A percentile compares a stretch with the other conserved stretches of the same genome.
phyloP scores from a whole-genome alignment of 2,888 invertebrate species.

The Hydropsyche betteni region DNA sequence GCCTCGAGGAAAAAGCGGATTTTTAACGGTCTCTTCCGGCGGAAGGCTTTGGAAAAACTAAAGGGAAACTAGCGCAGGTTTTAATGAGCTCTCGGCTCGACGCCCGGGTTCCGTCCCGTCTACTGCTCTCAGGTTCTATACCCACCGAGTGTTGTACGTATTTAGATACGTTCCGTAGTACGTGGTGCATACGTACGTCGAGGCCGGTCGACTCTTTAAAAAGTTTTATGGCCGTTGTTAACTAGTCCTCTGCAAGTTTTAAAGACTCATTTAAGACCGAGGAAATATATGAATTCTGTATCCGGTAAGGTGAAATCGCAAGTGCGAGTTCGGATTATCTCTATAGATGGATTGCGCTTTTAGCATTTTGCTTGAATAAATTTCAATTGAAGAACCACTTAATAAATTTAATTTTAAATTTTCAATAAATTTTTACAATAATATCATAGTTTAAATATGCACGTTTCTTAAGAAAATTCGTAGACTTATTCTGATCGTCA shows the following conservation, averaged over 20 bases:
- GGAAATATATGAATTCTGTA: slow-evolving; percentile 32
- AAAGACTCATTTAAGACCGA: slow-evolving; percentile 46
- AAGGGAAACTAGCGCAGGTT: slow-evolving; percentile 34
- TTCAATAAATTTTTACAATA: no score
- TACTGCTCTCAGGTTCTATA: not conserved
- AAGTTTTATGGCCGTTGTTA: slow-evolving; percentile 49
- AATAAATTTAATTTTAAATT: no score
- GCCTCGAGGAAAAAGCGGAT: slow-evolving; percentile 12
- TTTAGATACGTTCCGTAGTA: not conserved
- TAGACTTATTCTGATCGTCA: no score
- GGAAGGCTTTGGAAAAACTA: slow-evolving; percentile 26
- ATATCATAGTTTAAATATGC: no score
- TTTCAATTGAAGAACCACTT: no score
- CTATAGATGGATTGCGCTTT: not conserved
- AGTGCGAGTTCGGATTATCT: not conserved
- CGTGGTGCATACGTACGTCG: not conserved
- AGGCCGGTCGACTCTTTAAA: slow-evolving; percentile 38
- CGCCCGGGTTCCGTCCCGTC: slow-evolving; percentile 5
- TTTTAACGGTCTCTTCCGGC: slow-evolving; percentile 24
- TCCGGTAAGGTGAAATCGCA: not conserved
- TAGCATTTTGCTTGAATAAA: not conserved
- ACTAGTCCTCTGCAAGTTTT: slow-evolving; percentile 47
- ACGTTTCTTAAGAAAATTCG: no score
- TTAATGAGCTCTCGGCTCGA: slow-evolving; percentile 45
- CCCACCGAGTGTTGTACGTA: no score